These are phyloP conservation scores for Brachyalestes nurse DNA, from an alignment of 2,797 vertebrate genomes.

Conservation along the genomic window DNA sequence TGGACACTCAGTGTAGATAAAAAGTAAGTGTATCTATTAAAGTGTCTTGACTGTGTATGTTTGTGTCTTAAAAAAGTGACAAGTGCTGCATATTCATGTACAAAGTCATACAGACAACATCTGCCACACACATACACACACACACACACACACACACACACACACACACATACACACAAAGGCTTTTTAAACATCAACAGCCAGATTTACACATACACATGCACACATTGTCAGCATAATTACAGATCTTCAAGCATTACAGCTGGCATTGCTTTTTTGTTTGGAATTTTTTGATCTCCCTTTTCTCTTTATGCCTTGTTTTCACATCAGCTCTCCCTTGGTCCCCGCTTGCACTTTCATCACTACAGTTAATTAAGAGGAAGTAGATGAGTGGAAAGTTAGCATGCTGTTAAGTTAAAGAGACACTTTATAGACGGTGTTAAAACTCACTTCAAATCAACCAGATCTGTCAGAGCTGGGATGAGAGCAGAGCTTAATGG, in stretches of 20 bases:
- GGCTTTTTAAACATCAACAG: constrained; percentile 4
- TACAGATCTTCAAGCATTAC: constrained; percentile 33
- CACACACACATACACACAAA: constrained; percentile 26
- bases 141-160: constrained; percentile 40
- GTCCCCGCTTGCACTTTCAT: constrained; percentile 71
- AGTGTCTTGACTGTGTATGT: too few relatives aligned
- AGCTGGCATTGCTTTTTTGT: constrained; percentile 50
- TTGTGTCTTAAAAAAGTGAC: neutral
- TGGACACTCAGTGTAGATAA: too few relatives aligned
- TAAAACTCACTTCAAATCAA: constrained; percentile 78
- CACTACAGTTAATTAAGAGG: constrained; percentile 76
- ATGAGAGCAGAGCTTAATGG: constrained; percentile 74
- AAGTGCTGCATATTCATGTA: neutral
- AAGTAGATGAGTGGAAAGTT: constrained; percentile 74
- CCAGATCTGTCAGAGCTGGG: constrained; percentile 75
- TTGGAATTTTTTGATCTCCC: constrained; percentile 9
- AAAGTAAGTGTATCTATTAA: too few relatives aligned
- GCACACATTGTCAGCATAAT: neutral
- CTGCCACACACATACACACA: too few relatives aligned
- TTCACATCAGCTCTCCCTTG: neutral
- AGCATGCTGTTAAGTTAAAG: constrained; percentile 76
- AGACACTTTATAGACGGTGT: constrained; percentile 75
- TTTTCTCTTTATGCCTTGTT: neutral
- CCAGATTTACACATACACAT: neutral
- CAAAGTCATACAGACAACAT: neutral